Evolutionary conservation across 2,113 vertebrate species (phyloP).

Genomic region (Sceloporus undulatus): DNA sequence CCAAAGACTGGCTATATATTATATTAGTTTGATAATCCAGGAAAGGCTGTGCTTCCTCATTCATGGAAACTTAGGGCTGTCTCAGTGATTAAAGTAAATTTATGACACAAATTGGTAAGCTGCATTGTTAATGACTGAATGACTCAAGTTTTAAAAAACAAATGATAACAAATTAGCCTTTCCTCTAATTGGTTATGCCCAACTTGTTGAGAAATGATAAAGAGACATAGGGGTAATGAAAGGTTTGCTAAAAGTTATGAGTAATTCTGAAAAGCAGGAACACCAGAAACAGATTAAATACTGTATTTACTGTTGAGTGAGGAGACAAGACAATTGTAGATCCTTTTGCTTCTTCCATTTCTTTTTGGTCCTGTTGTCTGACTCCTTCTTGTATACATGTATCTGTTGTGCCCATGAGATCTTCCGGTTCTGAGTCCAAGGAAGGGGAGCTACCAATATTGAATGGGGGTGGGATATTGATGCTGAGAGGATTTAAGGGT

Average conservation of each 20-base stretch:
- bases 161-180: conserved; percentile 39
- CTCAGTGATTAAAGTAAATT: conserved; percentile 36
- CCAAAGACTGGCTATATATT: conserved; percentile 18
- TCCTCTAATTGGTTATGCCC: conserved; percentile 30
- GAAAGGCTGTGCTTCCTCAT: conserved; percentile 51
- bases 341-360: not conserved
- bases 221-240: not conserved
- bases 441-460: no score
- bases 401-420: not conserved
- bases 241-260: not conserved
- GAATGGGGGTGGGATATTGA: no score
- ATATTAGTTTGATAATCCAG: conserved; percentile 41
- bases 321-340: not conserved
- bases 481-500: no score
- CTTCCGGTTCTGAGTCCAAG: not conserved
- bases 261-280: not conserved
- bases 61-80: conserved; percentile 54
- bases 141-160: not conserved
- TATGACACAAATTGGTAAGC: conserved; percentile 48
- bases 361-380: not conserved
- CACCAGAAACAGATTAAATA: not conserved
- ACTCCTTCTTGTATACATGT: not conserved
- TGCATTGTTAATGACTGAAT: conserved; percentile 25
- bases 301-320: not conserved
- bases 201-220: not conserved